phyloP scores from a whole-genome alignment of 2,888 invertebrate genomes.

The Napeogenes sylphis region DNA sequence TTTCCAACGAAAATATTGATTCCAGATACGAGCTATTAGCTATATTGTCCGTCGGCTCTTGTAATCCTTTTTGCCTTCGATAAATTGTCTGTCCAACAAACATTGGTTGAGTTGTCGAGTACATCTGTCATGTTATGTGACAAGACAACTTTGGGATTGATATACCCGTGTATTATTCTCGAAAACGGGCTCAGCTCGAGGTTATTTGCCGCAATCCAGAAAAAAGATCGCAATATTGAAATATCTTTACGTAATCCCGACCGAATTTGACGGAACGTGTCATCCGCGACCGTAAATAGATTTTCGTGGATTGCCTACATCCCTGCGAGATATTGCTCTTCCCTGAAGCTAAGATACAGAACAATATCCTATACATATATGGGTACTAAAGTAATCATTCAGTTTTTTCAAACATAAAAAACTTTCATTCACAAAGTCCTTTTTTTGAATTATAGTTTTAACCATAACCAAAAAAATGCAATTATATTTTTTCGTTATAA shows the following conservation, averaged over 20 bases:
- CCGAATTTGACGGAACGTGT: conserved; percentile 21
- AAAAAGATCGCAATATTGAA: conserved; percentile 19
- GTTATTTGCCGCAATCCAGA: conserved; percentile 6
- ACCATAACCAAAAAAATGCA: no score
- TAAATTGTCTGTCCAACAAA: background rate
- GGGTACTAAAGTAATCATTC: background rate
- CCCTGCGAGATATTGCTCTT: conserved; percentile 14
- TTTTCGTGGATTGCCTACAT: conserved; percentile 17
- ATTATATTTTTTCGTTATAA: no score
- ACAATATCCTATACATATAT: background rate
- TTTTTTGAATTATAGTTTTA: no score
- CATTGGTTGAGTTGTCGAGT: background rate
- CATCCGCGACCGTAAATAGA: conserved; percentile 23
- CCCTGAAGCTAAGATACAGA: conserved; percentile 4
- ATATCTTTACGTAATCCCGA: conserved; percentile 15
- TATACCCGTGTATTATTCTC: conserved; percentile 5
- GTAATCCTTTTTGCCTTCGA: background rate
- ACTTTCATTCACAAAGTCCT: no score
- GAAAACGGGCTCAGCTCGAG: background rate
- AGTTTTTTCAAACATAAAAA: no score
- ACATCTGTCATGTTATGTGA: background rate
- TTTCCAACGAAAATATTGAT: background rate
- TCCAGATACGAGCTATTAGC: background rate
- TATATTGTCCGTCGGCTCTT: background rate
- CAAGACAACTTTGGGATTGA: background rate